Base-by-base conservation (phyloP, 2,888 invertebrate genomes). In the Hololepta plana region DNA sequence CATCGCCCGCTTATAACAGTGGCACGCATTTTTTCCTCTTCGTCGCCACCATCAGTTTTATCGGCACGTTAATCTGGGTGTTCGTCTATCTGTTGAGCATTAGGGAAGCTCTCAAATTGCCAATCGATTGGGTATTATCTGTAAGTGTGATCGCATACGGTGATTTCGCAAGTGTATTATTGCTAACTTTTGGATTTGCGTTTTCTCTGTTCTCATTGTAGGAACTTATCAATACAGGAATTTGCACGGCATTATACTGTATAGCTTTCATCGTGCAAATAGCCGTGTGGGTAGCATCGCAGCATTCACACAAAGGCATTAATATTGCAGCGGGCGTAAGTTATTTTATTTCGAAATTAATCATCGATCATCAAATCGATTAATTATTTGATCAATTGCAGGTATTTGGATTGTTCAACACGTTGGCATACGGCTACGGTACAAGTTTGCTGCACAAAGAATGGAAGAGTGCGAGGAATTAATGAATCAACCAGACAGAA, bases 1-100 rank as follows among this genome's bases (percentile, higher is more conserved):
- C 73, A 2, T 74, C 84, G 3, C 80, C 85, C 4, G 69, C 70
- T 1, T 55, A 50, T 38, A 35, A 54, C 21, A 44, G 53, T 11
- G 71, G 67, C 24, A 74, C 80, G 7, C 69, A 75, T 38, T 87
- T 79, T 67, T 90, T 85, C 60, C 65, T 85, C 31, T 82, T 85
- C 48, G 84, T 85, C 26, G 79, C 72, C 10, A 76, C 79, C 33
- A 64, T 72, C 34, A 70, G 77, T 35, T 88, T 88, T 58, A 81
- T 88, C 44, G 66, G 72, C 24, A 82, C 80, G 1, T 57, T 85
- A 26, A 58, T 85, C 44, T 82, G 85, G 84, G 64, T 69, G 29
- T 70, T 77, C 46, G 67, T 82, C 24, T 85, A 81, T 49, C 57
- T 85, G 32, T 59, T 87, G 37, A 75, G 81, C 35, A 67, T 87